These are phyloP conservation scores for Thripadectes ignobilis DNA, from an alignment of 2,797 vertebrate species.

Conservation along the genomic window DNA sequence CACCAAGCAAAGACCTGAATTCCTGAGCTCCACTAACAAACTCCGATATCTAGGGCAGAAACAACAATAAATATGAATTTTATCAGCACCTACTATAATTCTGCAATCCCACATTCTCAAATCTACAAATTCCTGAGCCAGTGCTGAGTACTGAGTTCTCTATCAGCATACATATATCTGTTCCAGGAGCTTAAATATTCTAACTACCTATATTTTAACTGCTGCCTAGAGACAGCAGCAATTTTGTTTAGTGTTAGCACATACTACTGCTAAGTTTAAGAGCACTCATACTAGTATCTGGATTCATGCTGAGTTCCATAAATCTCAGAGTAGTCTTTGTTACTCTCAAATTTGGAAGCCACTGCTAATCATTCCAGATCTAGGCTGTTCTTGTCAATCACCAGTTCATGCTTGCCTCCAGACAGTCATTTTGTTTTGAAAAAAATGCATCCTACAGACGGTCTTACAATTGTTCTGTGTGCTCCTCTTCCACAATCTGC, in stretches of 20 bases:
- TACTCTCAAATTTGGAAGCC: neutral
- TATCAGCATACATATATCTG: neutral
- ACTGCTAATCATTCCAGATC: neutral
- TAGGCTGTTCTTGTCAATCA: neutral
- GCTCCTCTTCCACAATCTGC: neutral
- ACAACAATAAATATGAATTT: neutral
- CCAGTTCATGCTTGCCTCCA: neutral
- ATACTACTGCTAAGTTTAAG: neutral
- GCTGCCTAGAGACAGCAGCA: neutral
- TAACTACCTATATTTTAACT: neutral
- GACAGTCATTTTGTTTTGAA: neutral
- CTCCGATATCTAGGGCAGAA: neutral
- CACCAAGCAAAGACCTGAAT: neutral
- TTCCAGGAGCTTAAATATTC: neutral
- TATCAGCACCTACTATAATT: neutral
- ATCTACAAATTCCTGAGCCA: neutral
- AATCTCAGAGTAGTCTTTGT: neutral
- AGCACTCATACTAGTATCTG: neutral
- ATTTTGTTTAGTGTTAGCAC: neutral
- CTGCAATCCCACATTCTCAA: neutral
- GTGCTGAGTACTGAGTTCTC: neutral
- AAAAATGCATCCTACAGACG: neutral
- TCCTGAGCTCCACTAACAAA: neutral
- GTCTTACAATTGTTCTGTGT: neutral
- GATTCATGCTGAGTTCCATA: neutral